These are phyloP conservation scores for Xenopus laevis DNA, from an alignment of 2,113 vertebrate species.

Conservation along the genomic window DNA sequence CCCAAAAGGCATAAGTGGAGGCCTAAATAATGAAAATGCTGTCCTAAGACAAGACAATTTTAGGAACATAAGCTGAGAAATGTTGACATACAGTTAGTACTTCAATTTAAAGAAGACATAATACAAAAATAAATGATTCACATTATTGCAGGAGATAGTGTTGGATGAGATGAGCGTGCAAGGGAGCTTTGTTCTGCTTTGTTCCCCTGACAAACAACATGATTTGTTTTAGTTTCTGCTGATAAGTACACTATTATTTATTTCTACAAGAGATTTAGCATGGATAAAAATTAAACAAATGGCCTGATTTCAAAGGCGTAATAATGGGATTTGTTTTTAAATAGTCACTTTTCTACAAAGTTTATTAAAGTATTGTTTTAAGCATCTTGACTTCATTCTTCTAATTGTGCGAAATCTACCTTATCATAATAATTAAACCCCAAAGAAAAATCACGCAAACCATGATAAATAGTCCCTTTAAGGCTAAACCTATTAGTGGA, in stretches of 20 bases:
- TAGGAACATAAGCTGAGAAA: slow-evolving; percentile 25
- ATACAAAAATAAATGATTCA: slow-evolving; percentile 4
- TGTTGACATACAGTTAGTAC: slow-evolving; percentile 7
- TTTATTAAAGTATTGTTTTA: too few species aligned
- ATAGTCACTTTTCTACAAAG: too few species aligned
- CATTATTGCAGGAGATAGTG: not conserved
- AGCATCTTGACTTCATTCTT: too few species aligned
- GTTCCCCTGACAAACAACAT: not conserved
- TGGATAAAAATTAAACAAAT: not conserved
- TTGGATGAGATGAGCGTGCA: not conserved
- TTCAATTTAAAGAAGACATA: slow-evolving; percentile 17
- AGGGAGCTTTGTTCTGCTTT: not conserved
- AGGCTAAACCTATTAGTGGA: too few species aligned
- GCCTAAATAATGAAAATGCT: slow-evolving; percentile 22
- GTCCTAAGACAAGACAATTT: slow-evolving; percentile 15
- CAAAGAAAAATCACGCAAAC: too few species aligned
- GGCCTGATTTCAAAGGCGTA: too few species aligned
- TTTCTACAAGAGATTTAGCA: not conserved
- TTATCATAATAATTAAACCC: too few species aligned
- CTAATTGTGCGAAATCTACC: too few species aligned
- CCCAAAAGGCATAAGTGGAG: slow-evolving; percentile 15
- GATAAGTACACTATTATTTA: not conserved
- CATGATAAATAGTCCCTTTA: too few species aligned
- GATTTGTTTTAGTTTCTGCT: not conserved
- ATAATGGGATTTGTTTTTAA: too few species aligned